Conservation (phyloP, 2,888 invertebrate genomes). For the Alentia gelatinosa region DNA sequence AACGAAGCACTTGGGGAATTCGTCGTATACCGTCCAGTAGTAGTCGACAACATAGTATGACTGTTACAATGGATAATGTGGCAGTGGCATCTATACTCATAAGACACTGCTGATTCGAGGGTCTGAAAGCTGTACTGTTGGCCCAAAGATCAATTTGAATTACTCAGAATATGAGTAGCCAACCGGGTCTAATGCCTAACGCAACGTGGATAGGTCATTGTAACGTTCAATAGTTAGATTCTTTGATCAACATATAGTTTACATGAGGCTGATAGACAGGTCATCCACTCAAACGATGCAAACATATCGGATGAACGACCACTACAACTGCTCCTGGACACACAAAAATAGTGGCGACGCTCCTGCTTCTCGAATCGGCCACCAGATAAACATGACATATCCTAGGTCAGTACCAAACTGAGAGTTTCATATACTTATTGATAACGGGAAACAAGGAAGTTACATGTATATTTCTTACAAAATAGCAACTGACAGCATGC, state of each 20-base stretch:
- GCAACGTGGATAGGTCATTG: too few relatives aligned
- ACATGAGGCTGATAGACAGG: background rate
- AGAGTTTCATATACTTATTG: background rate
- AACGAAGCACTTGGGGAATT: background rate
- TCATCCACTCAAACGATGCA: background rate
- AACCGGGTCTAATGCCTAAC: background rate
- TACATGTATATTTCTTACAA: background rate
- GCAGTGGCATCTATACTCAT: background rate
- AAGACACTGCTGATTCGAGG: constrained; percentile 20
- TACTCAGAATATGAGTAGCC: background rate
- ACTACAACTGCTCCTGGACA: background rate
- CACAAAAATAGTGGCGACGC: background rate
- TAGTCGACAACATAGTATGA: too few relatives aligned
- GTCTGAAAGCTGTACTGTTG: background rate
- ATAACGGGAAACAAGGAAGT: background rate
- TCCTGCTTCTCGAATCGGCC: background rate
- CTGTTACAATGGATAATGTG: background rate
- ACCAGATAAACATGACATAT: background rate
- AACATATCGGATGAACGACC: background rate
- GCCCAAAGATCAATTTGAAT: background rate
- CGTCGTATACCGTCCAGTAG: background rate
- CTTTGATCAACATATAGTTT: background rate
- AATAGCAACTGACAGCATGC: constrained; percentile 2
- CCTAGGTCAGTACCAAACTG: constrained; percentile 32
- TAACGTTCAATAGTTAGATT: too few relatives aligned